These are phyloP conservation scores for Gulo gulo DNA, from an alignment of 2,113 vertebrate genomes.

Conservation along the genomic window DNA sequence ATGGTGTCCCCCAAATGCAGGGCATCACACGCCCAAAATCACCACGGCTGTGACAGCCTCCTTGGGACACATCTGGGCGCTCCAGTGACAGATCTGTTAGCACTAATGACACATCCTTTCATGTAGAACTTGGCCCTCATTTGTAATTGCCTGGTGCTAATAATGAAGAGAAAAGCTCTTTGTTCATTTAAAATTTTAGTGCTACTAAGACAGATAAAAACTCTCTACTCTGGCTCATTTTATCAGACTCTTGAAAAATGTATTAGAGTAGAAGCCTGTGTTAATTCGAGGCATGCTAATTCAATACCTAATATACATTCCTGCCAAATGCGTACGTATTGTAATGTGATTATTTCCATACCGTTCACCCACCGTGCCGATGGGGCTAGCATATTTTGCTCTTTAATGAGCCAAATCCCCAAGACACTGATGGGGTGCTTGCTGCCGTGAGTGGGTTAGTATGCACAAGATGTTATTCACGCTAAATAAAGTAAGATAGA, in stretches of 20 bases:
- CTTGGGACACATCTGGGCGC: rapidly evolving
- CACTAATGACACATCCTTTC: neutral
- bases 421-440: rapidly evolving
- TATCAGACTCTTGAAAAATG: neutral
- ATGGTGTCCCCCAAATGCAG: too few relatives aligned
- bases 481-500: neutral
- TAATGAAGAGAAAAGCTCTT: neutral
- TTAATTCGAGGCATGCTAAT: neutral
- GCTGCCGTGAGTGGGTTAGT: neutral
- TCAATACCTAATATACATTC: neutral
- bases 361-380: neutral
- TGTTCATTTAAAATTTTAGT: neutral
- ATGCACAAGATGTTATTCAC: neutral
- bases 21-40: rapidly evolving
- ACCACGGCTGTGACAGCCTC: too few relatives aligned
- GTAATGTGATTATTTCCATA: neutral
- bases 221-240: neutral
- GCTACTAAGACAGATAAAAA: neutral
- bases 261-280: neutral
- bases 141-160: neutral
- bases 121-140: neutral
- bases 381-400: neutral
- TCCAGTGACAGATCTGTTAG: neutral
- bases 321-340: neutral
- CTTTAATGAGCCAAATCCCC: neutral